Evolutionary conservation across 2,797 vertebrate genomes (phyloP), one percentile per base, ranked within the genome.

Genomic region (Amniataba percoides): DNA sequence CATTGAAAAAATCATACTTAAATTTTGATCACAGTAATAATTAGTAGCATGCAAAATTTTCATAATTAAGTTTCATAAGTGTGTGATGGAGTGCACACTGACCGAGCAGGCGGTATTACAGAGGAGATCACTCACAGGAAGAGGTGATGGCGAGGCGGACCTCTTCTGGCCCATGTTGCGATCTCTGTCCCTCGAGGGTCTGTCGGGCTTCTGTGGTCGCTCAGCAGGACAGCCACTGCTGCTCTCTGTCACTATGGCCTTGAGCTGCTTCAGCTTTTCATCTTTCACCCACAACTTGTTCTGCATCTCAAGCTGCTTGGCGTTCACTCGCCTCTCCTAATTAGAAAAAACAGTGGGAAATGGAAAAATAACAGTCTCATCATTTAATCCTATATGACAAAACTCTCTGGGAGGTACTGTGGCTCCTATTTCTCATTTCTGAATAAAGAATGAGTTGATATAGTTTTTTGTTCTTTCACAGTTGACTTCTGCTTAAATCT

Each of bases 241-340:
- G 57, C 94, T 95, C 74, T 99, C 98, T 0, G 97, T 97, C 42
- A 99, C 97, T 3, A 99, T 99, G 60, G 98, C 98, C 88, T 98
- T 99, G 2, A 99, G 96, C 83, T 99, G 98, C 88, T 99, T 99
- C 87, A 99, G 89, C 76, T 99, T 99, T 68, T 99, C 98, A 12
- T 99, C 98, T 85, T 98, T 99, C 75, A 99, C 98, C 98, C 98
- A 99, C 60, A 99, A 94, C 84, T 99, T 98, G 91, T 99, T 99
- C 93, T 99, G 97, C 98, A 99, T 96, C 91, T 99, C 98, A 77
- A 99, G 89, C 89, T 99, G 97, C 77, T 99, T 99, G 61, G 98
- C 98, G 0, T 97, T 98, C 43, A 99, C 98, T 0, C 97, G 95
- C 3, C 97, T 95, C 71, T 98, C 97, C 98, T 96, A 31, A 70